Base-by-base conservation (phyloP, 2,113 vertebrate genomes). In the Caracal caracal region DNA sequence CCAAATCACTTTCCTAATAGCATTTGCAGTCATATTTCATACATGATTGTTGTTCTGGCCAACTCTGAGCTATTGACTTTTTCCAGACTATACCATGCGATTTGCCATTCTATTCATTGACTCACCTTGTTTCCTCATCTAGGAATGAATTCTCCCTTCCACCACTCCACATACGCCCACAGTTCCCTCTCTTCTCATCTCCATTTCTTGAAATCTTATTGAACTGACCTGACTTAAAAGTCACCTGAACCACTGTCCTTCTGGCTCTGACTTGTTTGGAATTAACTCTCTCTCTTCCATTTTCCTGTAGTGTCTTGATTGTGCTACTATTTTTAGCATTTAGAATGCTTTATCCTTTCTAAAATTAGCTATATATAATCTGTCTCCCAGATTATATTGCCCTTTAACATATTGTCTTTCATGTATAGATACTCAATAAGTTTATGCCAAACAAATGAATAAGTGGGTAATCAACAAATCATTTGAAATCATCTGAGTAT, bases 401-500 rank as follows among this genome's bases (percentile, higher is more conserved):
- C 16, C 19, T 59, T 75, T 47, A 94, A 43, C 17, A 26, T 47
- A 47, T 4, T 22, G 7, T 51, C 51, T 94, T 79, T 4, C 26
- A 10, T 61, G 28, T 3, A 49, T 3, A 80, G 7, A 26, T 15
- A 37, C 53, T 47, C 5, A 76, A 24, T 81, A 43, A 56, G 56
- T 73, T 28, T 68, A 82, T 16, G 7, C 47, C 6, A 0, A 53
- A 61, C 37, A 87, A 87, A 90, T 92, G 49, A 37, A 66, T n/a
- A 79, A 70, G 63, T 26, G 9, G 37, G 16, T 65, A 70, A 71
- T 49, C 24, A 71, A 61, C 13, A 68, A 68, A 35, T 86, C 35
- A 95, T 59, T 59, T 78, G 81, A 88, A 95, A 93, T 75, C 8
- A 87, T 20, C 79, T 86, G 22, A 90, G 37, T 59, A 82, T 30